A percentile compares a stretch with the other conserved stretches of the same genome.
These are phyloP conservation scores for Drusus annulatus DNA, from an alignment of 1,140 invertebrate genomes.

Conservation along the genomic window DNA sequence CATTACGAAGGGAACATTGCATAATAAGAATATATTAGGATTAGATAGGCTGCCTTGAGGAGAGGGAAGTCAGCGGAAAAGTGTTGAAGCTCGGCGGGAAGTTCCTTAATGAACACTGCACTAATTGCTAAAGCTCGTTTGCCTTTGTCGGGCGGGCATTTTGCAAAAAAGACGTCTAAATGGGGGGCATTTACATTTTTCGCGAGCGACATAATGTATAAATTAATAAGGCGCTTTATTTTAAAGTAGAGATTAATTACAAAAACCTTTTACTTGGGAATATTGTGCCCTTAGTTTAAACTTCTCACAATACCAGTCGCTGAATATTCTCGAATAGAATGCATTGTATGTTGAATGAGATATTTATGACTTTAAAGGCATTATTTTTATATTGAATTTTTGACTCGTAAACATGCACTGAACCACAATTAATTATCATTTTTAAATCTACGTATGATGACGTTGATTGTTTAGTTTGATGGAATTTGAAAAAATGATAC, in stretches of 20 bases:
- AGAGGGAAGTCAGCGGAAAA: conserved; percentile 43
- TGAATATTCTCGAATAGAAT: too few relatives aligned
- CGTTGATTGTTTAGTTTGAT: too few relatives aligned
- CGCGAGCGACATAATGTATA: conserved; percentile 23
- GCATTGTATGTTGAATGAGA: too few relatives aligned
- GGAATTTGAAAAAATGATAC: too few relatives aligned
- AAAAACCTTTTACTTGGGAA: too few relatives aligned
- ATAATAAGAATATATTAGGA: conserved; percentile 58
- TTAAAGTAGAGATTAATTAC: not conserved
- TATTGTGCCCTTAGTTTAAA: too few relatives aligned
- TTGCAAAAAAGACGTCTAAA: conserved; percentile 12
- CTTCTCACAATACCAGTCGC: too few relatives aligned
- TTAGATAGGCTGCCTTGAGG: conserved; percentile 48
- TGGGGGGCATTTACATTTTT: conserved; percentile 34
- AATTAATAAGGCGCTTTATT: conserved; percentile 25
- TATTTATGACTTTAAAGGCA: too few relatives aligned
- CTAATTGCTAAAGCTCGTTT: conserved; percentile 51
- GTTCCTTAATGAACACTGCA: conserved; percentile 57
- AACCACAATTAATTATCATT: too few relatives aligned
- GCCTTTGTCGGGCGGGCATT: conserved; percentile 39
- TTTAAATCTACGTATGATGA: too few relatives aligned
- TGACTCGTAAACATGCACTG: too few relatives aligned
- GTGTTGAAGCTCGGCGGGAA: conserved; percentile 31
- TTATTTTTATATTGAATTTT: too few relatives aligned
- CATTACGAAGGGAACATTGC: conserved; percentile 46